Base-by-base conservation (phyloP, 2,888 invertebrate genomes). In the Autographa pulchrina region DNA sequence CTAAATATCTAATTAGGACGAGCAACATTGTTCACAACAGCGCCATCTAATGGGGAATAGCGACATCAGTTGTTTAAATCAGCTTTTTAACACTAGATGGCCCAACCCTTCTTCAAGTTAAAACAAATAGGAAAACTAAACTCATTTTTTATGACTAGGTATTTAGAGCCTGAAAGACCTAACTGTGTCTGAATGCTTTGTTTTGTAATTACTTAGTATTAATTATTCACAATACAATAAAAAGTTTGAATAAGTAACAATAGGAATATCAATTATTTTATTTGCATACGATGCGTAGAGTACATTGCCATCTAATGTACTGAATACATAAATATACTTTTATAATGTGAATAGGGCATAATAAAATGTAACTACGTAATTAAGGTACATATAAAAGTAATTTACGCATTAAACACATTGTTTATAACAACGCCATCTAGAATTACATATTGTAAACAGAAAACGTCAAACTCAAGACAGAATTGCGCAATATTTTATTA, bases 21-120 rank as follows among this genome's bases (percentile, higher is more conserved):
- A 5, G 14, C 48, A 63, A 14, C 43, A 52, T 54, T 62, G 35
- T 52, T 69, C n/a, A 2, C 14, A 7, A 66, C 25, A 76, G 63
- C 78, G 85, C 79, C 84, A 88, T 83, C 85, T 89, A 1, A 31
- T 61, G 60, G 20, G 8, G 20, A 85, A 69, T 87, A 82, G 85
- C 66, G n/a, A 31, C 65, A 86, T 54, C 78, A 76, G 0, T 58
- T 2, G 0, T 25, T 32, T 5, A 18, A 58, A 18, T 2, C 8
- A 48, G 3, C 14, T 52, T 41, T 54, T 62, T 5, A 31, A 0
- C 70, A 59, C 54, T 64, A 77, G 77, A 67, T 77, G 77, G 63
- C 74, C 18, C 0, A 25, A 52, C 9, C 1, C 35, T 18, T 3
- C 9, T n/a, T 7, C 6, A 48, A 18, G 2, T 20, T 48, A n/a